These are phyloP conservation scores for Enteromius fasciolatus DNA, from an alignment of 2,797 vertebrate genomes.

Conservation along the genomic window DNA sequence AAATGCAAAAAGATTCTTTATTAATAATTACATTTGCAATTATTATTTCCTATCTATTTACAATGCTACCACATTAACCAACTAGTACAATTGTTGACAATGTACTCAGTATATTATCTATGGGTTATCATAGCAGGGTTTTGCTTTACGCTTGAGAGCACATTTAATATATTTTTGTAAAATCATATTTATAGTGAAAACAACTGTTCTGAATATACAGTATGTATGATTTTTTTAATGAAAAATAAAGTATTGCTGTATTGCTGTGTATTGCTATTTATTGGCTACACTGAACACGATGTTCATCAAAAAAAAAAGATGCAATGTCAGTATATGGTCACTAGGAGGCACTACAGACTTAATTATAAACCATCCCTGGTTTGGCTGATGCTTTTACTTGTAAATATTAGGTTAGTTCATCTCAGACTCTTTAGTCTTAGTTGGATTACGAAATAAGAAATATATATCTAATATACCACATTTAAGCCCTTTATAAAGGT, in stretches of 20 bases:
- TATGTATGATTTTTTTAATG: neutral
- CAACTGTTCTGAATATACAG: neutral
- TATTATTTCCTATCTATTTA: neutral
- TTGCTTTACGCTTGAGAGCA: neutral
- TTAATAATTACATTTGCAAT: neutral
- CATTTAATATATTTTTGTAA: neutral
- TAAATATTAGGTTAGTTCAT: neutral
- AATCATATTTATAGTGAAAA: neutral
- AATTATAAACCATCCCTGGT: neutral
- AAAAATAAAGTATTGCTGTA: neutral
- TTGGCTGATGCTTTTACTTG: neutral
- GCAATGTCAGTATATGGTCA: neutral
- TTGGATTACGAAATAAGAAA: neutral
- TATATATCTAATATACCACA: neutral
- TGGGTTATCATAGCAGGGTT: neutral
- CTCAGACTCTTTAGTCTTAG: neutral
- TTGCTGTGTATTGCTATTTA: neutral
- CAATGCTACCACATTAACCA: neutral
- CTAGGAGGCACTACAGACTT: slow-evolving; percentile 2
- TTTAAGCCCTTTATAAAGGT: neutral
- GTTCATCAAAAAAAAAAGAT: neutral
- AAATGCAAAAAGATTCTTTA: neutral
- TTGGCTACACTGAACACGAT: neutral
- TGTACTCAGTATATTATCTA: neutral
- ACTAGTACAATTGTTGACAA: neutral